These are phyloP conservation scores for Drosophila emarginata DNA, from an alignment of 2,888 invertebrate species.

Conservation along the genomic window DNA sequence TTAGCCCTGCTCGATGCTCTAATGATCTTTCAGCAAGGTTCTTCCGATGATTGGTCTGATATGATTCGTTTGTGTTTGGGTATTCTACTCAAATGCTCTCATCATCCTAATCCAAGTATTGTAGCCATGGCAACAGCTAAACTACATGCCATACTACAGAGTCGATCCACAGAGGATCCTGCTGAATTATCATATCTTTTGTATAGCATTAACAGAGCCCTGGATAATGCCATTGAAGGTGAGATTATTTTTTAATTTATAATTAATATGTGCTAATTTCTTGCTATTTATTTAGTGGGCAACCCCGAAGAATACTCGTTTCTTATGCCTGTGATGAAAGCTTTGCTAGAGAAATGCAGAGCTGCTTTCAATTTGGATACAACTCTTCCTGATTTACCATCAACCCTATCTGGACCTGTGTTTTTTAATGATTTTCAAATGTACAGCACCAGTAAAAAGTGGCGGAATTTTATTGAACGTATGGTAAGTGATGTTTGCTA, in stretches of 20 bases:
- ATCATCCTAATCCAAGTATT: constrained; percentile 83
- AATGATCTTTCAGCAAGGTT: constrained; percentile 84
- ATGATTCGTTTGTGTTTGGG: constrained; percentile 84
- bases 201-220: constrained; percentile 82
- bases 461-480: constrained; percentile 84
- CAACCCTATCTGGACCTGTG: constrained; percentile 84
- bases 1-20: constrained; percentile 84
- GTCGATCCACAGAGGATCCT: constrained; percentile 83
- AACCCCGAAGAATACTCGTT: constrained; percentile 85
- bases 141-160: constrained; percentile 85
- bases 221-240: constrained; percentile 83
- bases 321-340: constrained; percentile 85
- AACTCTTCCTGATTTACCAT: constrained; percentile 83
- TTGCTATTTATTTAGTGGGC: constrained; percentile 73
- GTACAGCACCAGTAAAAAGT: constrained; percentile 84
- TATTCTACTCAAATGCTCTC: constrained; percentile 83
- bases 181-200: constrained; percentile 84
- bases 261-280: fast-evolving
- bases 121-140: constrained; percentile 86
- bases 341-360: constrained; percentile 84
- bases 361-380: constrained; percentile 79
- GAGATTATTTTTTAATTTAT: constrained; percentile 13
- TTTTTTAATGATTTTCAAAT: constrained; percentile 86
- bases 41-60: constrained; percentile 84
- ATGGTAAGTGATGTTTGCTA: constrained; percentile 80